Conservation (phyloP, 2,113 vertebrate species). For the Carollia perspicillata region DNA sequence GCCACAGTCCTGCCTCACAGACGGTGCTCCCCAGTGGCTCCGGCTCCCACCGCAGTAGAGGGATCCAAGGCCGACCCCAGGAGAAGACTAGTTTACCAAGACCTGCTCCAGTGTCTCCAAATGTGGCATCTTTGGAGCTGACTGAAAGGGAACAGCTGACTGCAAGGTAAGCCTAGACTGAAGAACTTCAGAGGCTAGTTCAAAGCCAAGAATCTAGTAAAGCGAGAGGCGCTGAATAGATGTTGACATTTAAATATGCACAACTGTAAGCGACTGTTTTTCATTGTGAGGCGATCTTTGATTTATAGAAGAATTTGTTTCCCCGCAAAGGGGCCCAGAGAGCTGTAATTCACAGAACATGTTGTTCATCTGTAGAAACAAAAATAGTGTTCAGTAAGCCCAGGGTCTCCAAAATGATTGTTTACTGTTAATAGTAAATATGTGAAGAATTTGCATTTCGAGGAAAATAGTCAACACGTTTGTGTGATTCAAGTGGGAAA, state of each 20-base stretch:
- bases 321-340: neutral
- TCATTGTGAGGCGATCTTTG: neutral
- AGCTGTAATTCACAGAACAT: neutral
- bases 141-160: neutral
- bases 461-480: neutral
- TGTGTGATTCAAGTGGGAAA: neutral
- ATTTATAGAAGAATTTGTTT: neutral
- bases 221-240: neutral
- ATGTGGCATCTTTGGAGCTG: neutral
- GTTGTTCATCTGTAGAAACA: neutral
- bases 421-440: neutral
- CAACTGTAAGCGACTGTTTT: neutral
- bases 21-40: neutral
- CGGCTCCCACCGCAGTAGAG: neutral
- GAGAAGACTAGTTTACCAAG: neutral
- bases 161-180: neutral
- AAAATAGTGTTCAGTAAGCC: neutral
- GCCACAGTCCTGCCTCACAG: neutral
- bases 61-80: neutral
- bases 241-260: neutral
- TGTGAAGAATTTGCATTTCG: neutral
- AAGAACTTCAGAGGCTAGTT: neutral
- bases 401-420: neutral
- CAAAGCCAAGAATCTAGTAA: neutral
- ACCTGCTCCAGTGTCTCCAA: neutral